Percentiles rank a stretch among this genome's conserved stretches.
Conservation (phyloP, 2,113 vertebrate genomes). For the Mirza zaza region DNA sequence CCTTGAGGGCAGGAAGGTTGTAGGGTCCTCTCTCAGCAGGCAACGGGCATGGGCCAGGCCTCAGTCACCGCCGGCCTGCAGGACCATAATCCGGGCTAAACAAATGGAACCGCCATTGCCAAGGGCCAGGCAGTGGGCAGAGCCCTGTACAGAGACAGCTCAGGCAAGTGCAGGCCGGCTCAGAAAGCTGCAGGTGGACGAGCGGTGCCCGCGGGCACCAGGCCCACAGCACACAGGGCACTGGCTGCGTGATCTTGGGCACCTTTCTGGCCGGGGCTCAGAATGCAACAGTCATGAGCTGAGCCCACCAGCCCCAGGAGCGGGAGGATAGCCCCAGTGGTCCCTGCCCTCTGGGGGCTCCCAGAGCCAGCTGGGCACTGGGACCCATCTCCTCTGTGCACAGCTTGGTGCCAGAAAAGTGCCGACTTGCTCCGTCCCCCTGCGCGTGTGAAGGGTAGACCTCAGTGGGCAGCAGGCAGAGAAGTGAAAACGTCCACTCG, state of each 20-base stretch:
- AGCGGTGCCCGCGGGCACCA: rapidly evolving
- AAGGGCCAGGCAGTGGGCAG: rapidly evolving
- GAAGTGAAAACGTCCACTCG: background rate
- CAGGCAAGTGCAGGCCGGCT: background rate
- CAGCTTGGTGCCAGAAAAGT: background rate
- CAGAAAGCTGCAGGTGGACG: rapidly evolving
- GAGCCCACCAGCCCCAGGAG: background rate
- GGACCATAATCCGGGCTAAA: background rate
- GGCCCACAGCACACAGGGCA: background rate
- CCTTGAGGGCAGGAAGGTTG: rapidly evolving
- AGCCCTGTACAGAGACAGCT: background rate
- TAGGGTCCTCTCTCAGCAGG: background rate
- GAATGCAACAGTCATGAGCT: background rate
- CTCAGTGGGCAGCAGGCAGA: background rate
- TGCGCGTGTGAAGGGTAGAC: background rate
- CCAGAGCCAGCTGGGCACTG: background rate
- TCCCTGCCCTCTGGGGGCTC: background rate
- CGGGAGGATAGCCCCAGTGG: background rate
- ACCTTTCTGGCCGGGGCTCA: background rate
- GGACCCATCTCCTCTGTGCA: background rate
- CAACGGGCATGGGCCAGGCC: rapidly evolving
- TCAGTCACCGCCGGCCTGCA: rapidly evolving
- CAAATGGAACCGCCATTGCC: rapidly evolving
- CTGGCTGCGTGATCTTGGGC: background rate
- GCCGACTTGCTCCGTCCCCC: background rate